Evolutionary conservation across 2,888 invertebrate genomes (phyloP).

Genomic region (Xiphydria camelus): DNA sequence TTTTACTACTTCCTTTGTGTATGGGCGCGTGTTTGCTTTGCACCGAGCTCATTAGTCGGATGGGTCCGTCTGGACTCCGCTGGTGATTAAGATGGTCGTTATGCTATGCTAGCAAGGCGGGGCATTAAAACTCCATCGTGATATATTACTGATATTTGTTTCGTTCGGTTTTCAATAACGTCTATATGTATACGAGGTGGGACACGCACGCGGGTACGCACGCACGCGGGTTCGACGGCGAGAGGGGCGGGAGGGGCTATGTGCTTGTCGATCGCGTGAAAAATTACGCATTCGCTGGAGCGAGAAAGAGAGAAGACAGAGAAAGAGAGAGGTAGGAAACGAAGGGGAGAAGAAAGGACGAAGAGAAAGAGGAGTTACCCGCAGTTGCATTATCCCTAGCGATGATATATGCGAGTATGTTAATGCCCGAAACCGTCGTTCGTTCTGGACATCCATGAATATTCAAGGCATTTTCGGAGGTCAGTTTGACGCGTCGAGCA

Average conservation of each 20-base stretch:
- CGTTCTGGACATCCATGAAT: conserved; percentile 28
- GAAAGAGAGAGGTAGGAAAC: no score
- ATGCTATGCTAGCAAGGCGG: conserved; percentile 33
- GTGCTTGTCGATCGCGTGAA: conserved; percentile 13
- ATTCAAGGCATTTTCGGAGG: conserved; percentile 25
- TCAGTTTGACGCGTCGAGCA: conserved; percentile 32
- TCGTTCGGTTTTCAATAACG: conserved; percentile 33
- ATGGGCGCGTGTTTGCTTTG: conserved; percentile 37
- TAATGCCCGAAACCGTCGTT: conserved; percentile 24
- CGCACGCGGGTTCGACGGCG: not conserved
- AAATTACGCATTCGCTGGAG: conserved; percentile 14
- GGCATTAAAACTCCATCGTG: conserved; percentile 28
- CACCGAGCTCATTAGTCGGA: conserved; percentile 40
- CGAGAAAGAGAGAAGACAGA: not conserved
- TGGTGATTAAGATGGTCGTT: conserved; percentile 42
- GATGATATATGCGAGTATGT: conserved; percentile 13
- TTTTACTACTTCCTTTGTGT: conserved; percentile 28
- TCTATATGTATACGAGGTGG: conserved; percentile 5
- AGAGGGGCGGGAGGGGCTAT: no score
- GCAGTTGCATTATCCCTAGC: no score
- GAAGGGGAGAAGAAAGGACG: no score
- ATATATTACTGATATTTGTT: conserved; percentile 38
- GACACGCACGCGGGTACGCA: not conserved
- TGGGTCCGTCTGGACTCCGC: conserved; percentile 22
- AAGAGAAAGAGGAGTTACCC: no score